A percentile compares a stretch with the other conserved stretches of the same genome.
Conservation (phyloP, 2,113 vertebrate genomes). For the Calidris pygmaea region DNA sequence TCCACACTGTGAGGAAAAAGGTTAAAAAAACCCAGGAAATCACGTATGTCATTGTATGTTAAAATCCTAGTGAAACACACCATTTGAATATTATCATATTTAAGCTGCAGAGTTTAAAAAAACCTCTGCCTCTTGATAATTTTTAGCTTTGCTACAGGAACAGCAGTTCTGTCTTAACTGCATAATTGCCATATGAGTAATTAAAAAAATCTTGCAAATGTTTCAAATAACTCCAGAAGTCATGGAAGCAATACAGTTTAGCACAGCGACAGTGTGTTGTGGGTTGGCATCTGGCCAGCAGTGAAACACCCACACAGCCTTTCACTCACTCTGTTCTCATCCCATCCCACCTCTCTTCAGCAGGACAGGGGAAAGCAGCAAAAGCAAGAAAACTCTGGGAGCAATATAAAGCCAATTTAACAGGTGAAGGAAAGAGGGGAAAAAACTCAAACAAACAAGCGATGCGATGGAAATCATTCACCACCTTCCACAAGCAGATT, state of each 20-base stretch:
- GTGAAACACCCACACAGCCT: background rate
- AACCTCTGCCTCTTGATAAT: background rate
- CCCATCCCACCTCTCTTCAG: fast-evolving
- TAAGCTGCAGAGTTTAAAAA: background rate
- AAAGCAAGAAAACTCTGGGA: background rate
- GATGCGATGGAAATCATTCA: background rate
- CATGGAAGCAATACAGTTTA: background rate
- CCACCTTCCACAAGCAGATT: background rate
- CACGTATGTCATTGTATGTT: background rate
- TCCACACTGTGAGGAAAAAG: background rate
- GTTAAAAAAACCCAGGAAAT: background rate
- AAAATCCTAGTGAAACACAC: background rate
- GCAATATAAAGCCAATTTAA: background rate
- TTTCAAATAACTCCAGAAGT: background rate
- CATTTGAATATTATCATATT: background rate
- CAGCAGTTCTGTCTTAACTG: background rate
- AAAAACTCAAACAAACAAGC: background rate
- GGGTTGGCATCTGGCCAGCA: background rate
- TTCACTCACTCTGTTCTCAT: background rate
- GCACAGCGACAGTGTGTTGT: background rate
- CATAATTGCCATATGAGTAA: background rate
- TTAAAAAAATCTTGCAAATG: background rate
- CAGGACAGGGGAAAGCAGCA: background rate
- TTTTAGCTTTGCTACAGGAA: background rate
- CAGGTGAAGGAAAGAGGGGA: background rate